Evolutionary conservation across 2,797 vertebrate species (phyloP).

Genomic region (Bovichtus variegatus): DNA sequence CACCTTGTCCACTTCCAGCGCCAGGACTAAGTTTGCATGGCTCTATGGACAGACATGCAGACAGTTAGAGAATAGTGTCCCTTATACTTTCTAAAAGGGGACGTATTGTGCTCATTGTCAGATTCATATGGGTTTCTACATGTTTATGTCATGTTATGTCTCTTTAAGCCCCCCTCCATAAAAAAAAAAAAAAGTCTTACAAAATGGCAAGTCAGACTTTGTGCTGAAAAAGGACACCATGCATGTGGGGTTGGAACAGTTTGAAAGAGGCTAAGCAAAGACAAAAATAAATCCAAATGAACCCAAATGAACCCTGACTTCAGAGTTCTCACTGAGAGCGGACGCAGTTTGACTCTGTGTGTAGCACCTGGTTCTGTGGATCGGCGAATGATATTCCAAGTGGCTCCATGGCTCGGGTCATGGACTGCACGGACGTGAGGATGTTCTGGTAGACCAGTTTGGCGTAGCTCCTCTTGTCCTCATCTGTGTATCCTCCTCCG

Average conservation of each 20-base stretch:
- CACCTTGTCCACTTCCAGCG: constrained; percentile 89
- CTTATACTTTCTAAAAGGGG: not conserved
- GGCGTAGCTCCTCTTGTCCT: constrained; percentile 90
- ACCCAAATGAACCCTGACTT: not conserved
- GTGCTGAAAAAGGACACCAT: not conserved
- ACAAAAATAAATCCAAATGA: not conserved
- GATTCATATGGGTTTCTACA: too few relatives aligned
- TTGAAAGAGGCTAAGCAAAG: not conserved
- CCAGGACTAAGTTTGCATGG: constrained; percentile 80
- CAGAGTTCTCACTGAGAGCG: too few relatives aligned
- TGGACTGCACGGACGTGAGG: constrained; percentile 90
- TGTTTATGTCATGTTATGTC: too few relatives aligned
- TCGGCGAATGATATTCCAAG: constrained; percentile 83
- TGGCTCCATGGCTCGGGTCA: constrained; percentile 88
- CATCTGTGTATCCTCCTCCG: constrained; percentile 91
- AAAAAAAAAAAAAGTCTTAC: too few relatives aligned
- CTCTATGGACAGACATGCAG: constrained; percentile 71
- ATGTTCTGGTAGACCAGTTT: constrained; percentile 92
- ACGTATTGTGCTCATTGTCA: too few relatives aligned
- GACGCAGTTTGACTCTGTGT: not conserved
- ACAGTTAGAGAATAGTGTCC: too few relatives aligned
- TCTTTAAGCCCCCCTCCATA: too few relatives aligned
- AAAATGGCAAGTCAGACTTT: not conserved
- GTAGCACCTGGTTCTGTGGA: constrained; percentile 83
- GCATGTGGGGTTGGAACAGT: too few relatives aligned